Conservation (phyloP, 2,113 vertebrate genomes). For the Mungos mungo region DNA sequence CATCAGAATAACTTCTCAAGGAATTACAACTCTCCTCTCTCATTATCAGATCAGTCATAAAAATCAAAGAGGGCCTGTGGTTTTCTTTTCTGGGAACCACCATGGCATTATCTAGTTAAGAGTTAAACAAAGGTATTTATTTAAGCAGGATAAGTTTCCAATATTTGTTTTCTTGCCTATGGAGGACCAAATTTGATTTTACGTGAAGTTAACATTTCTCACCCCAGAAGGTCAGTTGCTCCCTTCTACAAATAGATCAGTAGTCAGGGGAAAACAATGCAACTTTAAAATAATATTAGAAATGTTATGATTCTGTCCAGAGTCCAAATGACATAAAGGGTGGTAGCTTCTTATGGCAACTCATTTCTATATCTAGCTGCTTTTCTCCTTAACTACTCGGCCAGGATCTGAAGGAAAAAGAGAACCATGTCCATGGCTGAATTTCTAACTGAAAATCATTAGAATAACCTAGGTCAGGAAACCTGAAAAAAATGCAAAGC, state of each 20-base stretch:
- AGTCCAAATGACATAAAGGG: neutral
- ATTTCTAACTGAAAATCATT: constrained; percentile 44
- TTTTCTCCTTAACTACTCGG: constrained; percentile 10
- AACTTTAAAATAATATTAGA: constrained; percentile 14
- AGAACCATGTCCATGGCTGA: neutral
- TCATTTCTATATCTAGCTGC: neutral
- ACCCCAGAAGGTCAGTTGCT: constrained; percentile 34
- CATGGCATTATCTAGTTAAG: neutral
- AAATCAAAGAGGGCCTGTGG: neutral
- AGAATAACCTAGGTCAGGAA: neutral
- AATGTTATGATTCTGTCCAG: neutral
- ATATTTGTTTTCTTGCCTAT: neutral
- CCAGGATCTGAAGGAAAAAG: constrained; percentile 10
- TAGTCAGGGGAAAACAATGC: neutral
- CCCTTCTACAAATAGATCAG: constrained; percentile 10
- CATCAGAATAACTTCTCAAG: neutral
- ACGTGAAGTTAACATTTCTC: neutral
- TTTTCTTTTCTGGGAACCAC: constrained; percentile 8
- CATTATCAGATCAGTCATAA: neutral
- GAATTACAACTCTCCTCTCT: neutral
- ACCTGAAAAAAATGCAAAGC: neutral
- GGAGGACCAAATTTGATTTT: constrained; percentile 17
- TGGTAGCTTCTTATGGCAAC: neutral
- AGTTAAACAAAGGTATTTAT: neutral
- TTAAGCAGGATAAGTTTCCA: neutral